Base-by-base conservation (phyloP, 2,888 invertebrate species). In the Heliconius ethilla region DNA sequence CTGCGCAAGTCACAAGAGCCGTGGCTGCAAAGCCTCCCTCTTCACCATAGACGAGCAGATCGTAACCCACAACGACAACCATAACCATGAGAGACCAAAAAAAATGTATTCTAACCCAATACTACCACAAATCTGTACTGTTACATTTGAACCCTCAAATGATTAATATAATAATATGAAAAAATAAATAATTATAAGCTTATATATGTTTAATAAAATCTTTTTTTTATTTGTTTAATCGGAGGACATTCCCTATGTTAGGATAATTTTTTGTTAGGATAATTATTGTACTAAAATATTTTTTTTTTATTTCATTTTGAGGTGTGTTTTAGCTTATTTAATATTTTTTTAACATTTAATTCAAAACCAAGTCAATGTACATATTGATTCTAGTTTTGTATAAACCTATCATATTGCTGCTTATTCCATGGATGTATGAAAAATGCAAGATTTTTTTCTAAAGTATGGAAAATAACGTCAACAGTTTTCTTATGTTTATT, bases 21-120 rank as follows among this genome's bases (percentile, higher is more conserved):
- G 74, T 0, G 85, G 85, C 0, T 89, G 89, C 59, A 82, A 78
- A 9, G 87, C 87, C 0, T 80, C 82, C 2, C 70, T 86, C 11
- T 82, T 83, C 70, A 86, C 86, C 0, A 10, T 83, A 0, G 81
- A 84, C 0, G 75, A 80, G 9, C 25, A 75, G 9, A 79, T 86
- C 15, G 70, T 86, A 7, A 78, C 80, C 9, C 80, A 63, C 15
- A 82, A 83, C 1, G 82, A 83, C 10, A 55, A 70, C 29, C 70
- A 70, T 29, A 51, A 70, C 11, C 70, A 70, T n/a, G 70, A 70
- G 0, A 29, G 27, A 70, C 45, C 70, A 11, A 55, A 55, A 18
- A 55, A 55, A 29, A 27, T 70, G 70, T 70, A 55, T 45, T 33
- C 66, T 22, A n/a, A 67, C n/a, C 67, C 37, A n/a, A 59, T 59